These are phyloP conservation scores for Trachymyrmex septentrionalis DNA, from an alignment of 1,140 invertebrate genomes.

Conservation along the genomic window DNA sequence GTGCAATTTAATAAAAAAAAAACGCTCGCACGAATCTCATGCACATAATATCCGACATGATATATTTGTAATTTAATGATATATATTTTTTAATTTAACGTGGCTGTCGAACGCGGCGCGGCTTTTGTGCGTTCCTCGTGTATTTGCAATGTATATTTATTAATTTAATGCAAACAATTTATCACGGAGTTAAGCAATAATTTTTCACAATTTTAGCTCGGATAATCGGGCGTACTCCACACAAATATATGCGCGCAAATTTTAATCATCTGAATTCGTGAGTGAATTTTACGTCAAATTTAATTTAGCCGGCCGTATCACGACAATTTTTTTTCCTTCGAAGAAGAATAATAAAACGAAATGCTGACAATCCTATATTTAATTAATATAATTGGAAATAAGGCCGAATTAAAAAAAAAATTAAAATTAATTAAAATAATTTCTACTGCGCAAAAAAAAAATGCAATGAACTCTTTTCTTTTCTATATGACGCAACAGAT, in stretches of 20 bases:
- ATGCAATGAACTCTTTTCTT: neutral
- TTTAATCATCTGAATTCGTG: conserved; percentile 58
- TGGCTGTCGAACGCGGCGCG: conserved; percentile 26
- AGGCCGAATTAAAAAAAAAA: neutral
- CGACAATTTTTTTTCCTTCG: conserved; percentile 20
- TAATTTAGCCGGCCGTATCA: conserved; percentile 36
- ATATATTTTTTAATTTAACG: conserved; percentile 63
- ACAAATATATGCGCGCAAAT: conserved; percentile 40
- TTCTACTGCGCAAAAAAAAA: neutral
- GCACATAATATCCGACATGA: conserved; percentile 57
- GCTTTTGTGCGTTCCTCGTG: conserved; percentile 55
- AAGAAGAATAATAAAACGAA: conserved; percentile 36
- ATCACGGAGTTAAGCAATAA: conserved; percentile 63
- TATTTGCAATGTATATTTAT: conserved; percentile 64
- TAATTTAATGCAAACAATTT: conserved; percentile 65
- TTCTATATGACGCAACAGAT: too few species aligned
- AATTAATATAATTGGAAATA: conserved; percentile 26
- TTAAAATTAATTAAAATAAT: neutral
- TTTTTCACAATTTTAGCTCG: conserved; percentile 62
- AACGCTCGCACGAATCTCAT: conserved; percentile 46
- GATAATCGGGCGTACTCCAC: conserved; percentile 45
- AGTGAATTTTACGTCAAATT: conserved; percentile 57
- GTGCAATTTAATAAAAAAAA: conserved; percentile 62
- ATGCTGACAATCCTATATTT: neutral
- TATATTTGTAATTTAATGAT: conserved; percentile 63